phyloP scores from a whole-genome alignment of 2,888 invertebrate species.

The Coecobrya sp. region DNA sequence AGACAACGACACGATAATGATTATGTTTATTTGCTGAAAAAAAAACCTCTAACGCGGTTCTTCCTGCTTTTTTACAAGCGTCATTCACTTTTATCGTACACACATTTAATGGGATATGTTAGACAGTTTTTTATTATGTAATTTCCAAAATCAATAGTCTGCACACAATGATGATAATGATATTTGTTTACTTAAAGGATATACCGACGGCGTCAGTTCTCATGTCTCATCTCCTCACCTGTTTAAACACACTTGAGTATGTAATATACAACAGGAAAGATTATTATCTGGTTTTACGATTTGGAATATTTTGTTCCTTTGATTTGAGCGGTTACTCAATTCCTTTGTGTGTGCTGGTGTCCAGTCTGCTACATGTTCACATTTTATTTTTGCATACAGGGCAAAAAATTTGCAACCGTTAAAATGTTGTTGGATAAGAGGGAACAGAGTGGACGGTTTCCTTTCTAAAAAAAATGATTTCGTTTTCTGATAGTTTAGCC shows the following conservation, averaged over 20 bases:
- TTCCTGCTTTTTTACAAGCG: not conserved
- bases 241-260: not conserved
- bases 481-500: no score
- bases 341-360: not conserved
- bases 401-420: no score
- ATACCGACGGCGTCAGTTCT: not conserved
- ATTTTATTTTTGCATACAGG: no score
- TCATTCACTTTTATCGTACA: not conserved
- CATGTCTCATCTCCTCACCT: not conserved
- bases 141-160: constrained; percentile 31
- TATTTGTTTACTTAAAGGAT: not conserved
- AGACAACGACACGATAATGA: not conserved
- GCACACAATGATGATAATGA: not conserved
- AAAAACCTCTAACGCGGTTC: not conserved
- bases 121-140: constrained; percentile 1
- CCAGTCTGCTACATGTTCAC: no score
- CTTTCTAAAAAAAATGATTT: no score
- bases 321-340: not conserved
- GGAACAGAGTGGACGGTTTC: no score
- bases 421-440: no score
- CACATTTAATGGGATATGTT: not conserved
- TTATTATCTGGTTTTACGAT: not conserved
- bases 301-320: no score
- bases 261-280: not conserved
- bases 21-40: not conserved